Conservation (phyloP, 2,797 vertebrate species). For the Crocodylus rhombifer region DNA sequence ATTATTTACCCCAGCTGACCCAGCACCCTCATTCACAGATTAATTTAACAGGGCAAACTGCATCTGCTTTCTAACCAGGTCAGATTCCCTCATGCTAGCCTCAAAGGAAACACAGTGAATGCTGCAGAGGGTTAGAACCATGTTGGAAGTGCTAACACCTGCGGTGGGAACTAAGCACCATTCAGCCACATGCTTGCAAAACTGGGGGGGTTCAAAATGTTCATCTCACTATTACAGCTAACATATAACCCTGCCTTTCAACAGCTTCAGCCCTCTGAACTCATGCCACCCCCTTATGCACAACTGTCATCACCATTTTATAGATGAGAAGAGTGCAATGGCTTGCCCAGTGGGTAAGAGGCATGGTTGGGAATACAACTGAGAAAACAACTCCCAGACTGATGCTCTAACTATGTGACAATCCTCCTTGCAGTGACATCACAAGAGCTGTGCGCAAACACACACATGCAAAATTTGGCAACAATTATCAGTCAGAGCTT, state of each 20-base stretch:
- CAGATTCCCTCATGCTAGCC: not conserved
- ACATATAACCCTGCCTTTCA: no score
- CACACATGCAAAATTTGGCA: rapidly evolving
- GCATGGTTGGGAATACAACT: not conserved
- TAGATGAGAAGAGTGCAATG: no score
- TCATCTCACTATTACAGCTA: not conserved
- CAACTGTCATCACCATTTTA: not conserved
- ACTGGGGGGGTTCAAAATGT: not conserved
- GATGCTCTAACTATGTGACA: not conserved
- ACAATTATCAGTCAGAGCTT: rapidly evolving
- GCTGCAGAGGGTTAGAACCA: not conserved
- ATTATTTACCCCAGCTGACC: not conserved
- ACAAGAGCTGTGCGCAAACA: not conserved
- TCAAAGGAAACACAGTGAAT: not conserved
- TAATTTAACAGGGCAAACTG: not conserved
- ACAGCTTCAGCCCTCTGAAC: not conserved
- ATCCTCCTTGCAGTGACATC: not conserved
- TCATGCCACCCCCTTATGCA: no score
- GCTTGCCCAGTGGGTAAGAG: not conserved
- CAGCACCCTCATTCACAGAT: not conserved
- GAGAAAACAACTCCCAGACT: not conserved
- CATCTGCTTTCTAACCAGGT: not conserved
- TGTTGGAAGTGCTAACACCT: not conserved
- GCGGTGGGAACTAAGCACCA: not conserved
- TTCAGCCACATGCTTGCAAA: not conserved